A percentile compares a stretch with the other conserved stretches of the same genome.
Conservation (phyloP, 2,113 vertebrate genomes). For the Xiphophorus couchianus region DNA sequence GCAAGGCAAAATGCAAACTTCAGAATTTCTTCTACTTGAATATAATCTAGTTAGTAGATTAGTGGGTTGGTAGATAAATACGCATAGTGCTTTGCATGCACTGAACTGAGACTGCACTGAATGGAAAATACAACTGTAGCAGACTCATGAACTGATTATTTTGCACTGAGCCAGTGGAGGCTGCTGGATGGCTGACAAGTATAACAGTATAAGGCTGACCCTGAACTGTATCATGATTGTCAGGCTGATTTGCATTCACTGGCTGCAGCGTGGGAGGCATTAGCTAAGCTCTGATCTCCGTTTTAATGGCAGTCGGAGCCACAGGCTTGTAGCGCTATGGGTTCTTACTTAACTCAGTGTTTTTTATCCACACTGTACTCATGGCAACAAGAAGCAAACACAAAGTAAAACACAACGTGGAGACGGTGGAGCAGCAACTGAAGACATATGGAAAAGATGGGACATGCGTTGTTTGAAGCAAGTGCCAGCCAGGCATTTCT, state of each 20-base stretch:
- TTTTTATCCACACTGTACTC: conserved; percentile 5
- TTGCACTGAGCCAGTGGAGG: conserved; percentile 27
- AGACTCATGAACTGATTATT: conserved; percentile 11
- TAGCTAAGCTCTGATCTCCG: conserved; percentile 53
- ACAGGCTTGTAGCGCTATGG: conserved; percentile 17
- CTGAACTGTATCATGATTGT: conserved; percentile 53
- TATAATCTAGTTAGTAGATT: conserved; percentile 1
- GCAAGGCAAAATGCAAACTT: neutral
- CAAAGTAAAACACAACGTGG: neutral
- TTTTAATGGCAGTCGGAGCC: conserved; percentile 37
- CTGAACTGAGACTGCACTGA: conserved; percentile 18
- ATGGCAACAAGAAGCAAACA: conserved; percentile 1
- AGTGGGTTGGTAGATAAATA: conserved; percentile 5
- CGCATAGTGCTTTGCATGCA: conserved; percentile 9
- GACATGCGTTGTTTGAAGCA: conserved; percentile 19
- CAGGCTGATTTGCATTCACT: conserved; percentile 66
- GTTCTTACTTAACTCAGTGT: neutral
- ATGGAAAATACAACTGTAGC: conserved; percentile 20
- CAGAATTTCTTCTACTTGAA: neutral
- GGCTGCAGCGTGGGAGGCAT: conserved; percentile 63
- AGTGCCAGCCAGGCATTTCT: neutral
- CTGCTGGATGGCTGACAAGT: conserved; percentile 46
- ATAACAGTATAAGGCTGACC: conserved; percentile 51
- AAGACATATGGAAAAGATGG: neutral
- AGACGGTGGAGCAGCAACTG: conserved; percentile 3